These are phyloP conservation scores for Helicoverpa armigera DNA, from an alignment of 1,140 invertebrate genomes.

Conservation along the genomic window DNA sequence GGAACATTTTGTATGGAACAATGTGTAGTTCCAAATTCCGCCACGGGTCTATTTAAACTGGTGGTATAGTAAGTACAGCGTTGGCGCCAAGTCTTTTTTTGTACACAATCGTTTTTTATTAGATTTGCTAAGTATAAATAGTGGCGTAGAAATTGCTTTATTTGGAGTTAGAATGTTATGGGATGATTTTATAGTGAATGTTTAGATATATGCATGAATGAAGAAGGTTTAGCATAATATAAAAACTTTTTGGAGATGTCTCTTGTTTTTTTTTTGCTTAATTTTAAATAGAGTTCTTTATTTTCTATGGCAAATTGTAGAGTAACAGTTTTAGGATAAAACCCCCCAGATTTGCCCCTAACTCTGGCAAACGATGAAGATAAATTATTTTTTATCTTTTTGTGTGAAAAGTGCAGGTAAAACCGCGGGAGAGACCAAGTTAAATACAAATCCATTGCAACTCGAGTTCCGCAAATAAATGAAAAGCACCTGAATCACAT, in stretches of 20 bases:
- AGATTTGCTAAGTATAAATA: constrained; percentile 24
- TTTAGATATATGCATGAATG: too few species aligned
- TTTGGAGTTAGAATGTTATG: neutral
- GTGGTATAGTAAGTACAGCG: neutral
- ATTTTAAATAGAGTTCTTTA: neutral
- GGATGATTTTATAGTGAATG: neutral
- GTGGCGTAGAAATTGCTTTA: neutral
- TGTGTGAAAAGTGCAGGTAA: neutral
- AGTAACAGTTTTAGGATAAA: too few species aligned
- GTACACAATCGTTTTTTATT: constrained; percentile 25
- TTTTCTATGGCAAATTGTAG: too few species aligned
- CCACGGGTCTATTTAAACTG: neutral
- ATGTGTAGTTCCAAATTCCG: neutral
- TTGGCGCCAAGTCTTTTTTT: constrained; percentile 22
- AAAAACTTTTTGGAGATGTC: too few species aligned
- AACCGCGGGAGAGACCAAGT: neutral
- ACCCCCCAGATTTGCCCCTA: too few species aligned
- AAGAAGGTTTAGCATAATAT: too few species aligned
- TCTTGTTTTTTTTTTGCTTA: too few species aligned
- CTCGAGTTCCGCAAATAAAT: neutral
- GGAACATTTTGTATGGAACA: neutral
- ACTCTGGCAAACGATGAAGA: too few species aligned
- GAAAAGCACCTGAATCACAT: constrained; percentile 9
- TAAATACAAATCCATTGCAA: neutral
- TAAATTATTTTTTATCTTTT: too few species aligned